A percentile compares a stretch with the other conserved stretches of the same genome.
Evolutionary conservation across 2,113 vertebrate genomes (phyloP).

Genomic region (chimpanzee (Pan troglodytes)): NHGRI_mPanTro3-v2.1_pri NC_072417.2:31100001-31100500

Average conservation of each 20-base stretch:
- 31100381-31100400: not conserved
- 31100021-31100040: too few species aligned
- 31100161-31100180: not conserved
- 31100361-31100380: not conserved
- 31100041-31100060: too few species aligned
- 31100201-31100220: not conserved
- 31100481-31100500: not conserved
- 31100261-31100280: not conserved
- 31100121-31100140: too few species aligned
- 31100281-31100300: not conserved
- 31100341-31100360: not conserved
- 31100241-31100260: not conserved
- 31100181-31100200: not conserved
- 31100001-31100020: too few species aligned
- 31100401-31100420: not conserved
- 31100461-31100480: not conserved
- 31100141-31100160: not conserved
- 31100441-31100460: not conserved
- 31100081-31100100: too few species aligned
- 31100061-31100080: too few species aligned
- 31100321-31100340: not conserved
- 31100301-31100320: not conserved
- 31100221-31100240: not conserved
- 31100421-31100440: not conserved
- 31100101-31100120: too few species aligned